phyloP scores from a whole-genome alignment of 1,140 invertebrate species.

The Drosophila triauraria region DNA sequence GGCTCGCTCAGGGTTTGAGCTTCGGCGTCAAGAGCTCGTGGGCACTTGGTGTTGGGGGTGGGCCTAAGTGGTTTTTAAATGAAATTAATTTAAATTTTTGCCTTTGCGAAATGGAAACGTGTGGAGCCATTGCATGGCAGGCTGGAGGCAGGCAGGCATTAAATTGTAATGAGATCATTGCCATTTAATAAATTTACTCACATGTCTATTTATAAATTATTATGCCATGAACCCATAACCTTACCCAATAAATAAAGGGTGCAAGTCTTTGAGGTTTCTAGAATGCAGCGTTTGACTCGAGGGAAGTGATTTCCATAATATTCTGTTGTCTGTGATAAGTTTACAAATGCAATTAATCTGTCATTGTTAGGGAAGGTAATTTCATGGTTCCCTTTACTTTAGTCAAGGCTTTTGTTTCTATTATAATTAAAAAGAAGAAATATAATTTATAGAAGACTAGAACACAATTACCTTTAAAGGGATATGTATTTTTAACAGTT shows the following conservation, averaged over 20 bases:
- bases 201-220: conserved; percentile 72
- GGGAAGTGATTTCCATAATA: conserved; percentile 21
- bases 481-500: too few relatives aligned
- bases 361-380: conserved; percentile 1
- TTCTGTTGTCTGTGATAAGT: conserved; percentile 8
- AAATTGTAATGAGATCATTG: conserved; percentile 82
- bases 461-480: neutral
- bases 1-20: conserved; percentile 44
- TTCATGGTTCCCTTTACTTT: neutral
- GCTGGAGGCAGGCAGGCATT: conserved; percentile 51
- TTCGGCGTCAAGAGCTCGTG: conserved; percentile 49
- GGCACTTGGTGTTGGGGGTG: conserved; percentile 71
- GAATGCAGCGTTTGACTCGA: conserved; percentile 16
- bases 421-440: too few relatives aligned
- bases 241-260: conserved; percentile 64
- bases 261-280: conserved; percentile 25
- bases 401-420: neutral
- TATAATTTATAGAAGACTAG: too few relatives aligned
- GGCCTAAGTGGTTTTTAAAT: conserved; percentile 83
- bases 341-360: conserved; percentile 22
- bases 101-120: conserved; percentile 42
- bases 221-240: conserved; percentile 61
- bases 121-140: conserved; percentile 27
- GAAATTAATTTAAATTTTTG: conserved; percentile 79
- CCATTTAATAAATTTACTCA: conserved; percentile 77